Evolutionary conservation across 1,140 invertebrate species (phyloP), one percentile per base, ranked within the genome.

Genomic region (Pomacea maculata): DNA sequence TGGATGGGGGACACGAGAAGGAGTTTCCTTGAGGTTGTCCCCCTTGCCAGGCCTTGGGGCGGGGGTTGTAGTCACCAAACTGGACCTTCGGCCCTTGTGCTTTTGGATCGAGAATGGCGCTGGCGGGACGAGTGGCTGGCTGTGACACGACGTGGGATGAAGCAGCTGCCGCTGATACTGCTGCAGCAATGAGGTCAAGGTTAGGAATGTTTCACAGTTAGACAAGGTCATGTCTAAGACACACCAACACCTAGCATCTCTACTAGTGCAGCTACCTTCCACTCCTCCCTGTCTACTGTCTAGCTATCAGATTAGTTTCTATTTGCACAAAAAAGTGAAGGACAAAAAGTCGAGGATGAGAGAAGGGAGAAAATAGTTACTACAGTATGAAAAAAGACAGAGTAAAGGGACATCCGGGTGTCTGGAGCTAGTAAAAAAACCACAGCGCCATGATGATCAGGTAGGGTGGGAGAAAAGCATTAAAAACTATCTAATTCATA

Each of bases 41-140:
- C 34, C 74, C 71, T 64, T 74, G 79, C 83, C 83, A 83, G 17
- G 79, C 76, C 34, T 72, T 78, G 61, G 78, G 71, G 64, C 74
- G 80, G 29, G 78, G 74, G 72, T 83, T 81, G 76, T 84, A 81
- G 75, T 84, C 81, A 2, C 78, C 34, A 17, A 71, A 73, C 72
- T 79, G 83, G 8, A 79, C 63, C 29, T 64, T 29, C 10, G 64
- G 63, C 17, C 34, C 15, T 45, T 15, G 65, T n/a, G 52, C 11
- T 73, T 21, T 17, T 63, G 55, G 55, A 21, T 52, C 70, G 10
- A 61, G 70, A 6, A 21, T 61, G 79, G 52, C 34, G 25, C 15
- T 65, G 29, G 34, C 2, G 64, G 68, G 64, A 64, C n/a, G 52
- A 64, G 14, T 65, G 77, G 77, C 29, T n/a, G 15, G 71, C 71